Evolutionary conservation across 2,797 vertebrate genomes (phyloP).

Genomic region (Thripadectes ignobilis): DNA sequence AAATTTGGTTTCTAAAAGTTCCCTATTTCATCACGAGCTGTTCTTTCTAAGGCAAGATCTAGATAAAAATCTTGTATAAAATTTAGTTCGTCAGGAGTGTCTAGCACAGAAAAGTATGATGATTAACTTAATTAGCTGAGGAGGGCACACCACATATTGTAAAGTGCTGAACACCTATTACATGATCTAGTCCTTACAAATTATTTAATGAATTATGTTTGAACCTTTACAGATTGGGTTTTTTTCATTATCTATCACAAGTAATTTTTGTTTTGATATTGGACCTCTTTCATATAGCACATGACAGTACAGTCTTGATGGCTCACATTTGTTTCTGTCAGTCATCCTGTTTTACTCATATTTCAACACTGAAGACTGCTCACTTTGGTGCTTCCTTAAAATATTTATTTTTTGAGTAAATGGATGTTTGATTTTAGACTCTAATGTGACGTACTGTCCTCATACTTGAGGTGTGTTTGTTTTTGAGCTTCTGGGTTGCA

Average conservation of each 20-base stretch:
- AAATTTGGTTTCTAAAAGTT: neutral
- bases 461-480: neutral
- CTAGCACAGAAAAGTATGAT: neutral
- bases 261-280: neutral
- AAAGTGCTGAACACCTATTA: neutral
- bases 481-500: neutral
- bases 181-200: neutral
- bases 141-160: neutral
- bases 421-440: neutral
- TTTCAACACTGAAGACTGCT: neutral
- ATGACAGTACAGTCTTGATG: neutral
- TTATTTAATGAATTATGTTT: slow-evolving; percentile 64
- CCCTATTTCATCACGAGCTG: slow-evolving; percentile 58
- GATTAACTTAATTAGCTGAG: neutral
- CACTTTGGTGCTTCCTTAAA: neutral
- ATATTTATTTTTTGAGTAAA: neutral
- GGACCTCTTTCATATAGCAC: neutral
- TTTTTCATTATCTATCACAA: slow-evolving; percentile 44
- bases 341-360: neutral
- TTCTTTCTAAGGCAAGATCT: slow-evolving; percentile 56
- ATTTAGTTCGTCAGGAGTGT: slow-evolving; percentile 47
- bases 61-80: slow-evolving; percentile 64
- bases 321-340: neutral
- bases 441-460: neutral
- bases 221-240: slow-evolving; percentile 40